phyloP scores from a whole-genome alignment of 2,888 invertebrate genomes.

The Euplexia lucipara region DNA sequence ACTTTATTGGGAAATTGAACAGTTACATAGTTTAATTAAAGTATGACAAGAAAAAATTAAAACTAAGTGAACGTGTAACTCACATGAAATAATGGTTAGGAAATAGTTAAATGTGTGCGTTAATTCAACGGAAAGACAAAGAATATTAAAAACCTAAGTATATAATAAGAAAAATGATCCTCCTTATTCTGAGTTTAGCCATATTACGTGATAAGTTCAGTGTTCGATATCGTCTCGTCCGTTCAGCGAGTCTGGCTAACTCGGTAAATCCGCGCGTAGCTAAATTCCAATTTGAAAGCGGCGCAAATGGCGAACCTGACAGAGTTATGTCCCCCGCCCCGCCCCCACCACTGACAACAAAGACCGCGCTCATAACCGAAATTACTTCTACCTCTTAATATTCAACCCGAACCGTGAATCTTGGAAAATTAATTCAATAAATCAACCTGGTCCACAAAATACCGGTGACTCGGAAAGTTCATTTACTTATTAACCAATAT shows the following conservation, averaged over 20 bases:
- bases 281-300: constrained; percentile 75
- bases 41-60: too few species aligned
- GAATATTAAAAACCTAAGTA: too few species aligned
- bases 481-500: constrained; percentile 77
- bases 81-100: too few species aligned
- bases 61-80: too few species aligned
- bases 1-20: too few species aligned
- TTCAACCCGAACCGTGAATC: constrained; percentile 82
- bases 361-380: constrained; percentile 83
- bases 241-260: constrained; percentile 66
- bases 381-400: constrained; percentile 86
- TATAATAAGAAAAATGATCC: too few species aligned
- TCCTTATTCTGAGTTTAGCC: too few species aligned
- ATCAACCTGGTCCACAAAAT: constrained; percentile 81
- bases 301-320: constrained; percentile 68
- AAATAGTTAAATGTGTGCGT: too few species aligned
- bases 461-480: constrained; percentile 79
- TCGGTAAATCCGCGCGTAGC: constrained; percentile 66
- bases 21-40: too few species aligned
- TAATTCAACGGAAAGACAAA: too few species aligned
- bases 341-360: constrained; percentile 79
- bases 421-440: constrained; percentile 88
- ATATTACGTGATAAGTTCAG: constrained; percentile 7
- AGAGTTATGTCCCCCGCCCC: constrained; percentile 77
- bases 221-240: constrained; percentile 18